Base-by-base conservation (phyloP, 2,888 invertebrate species). In the Eupithecia inturbata region DNA sequence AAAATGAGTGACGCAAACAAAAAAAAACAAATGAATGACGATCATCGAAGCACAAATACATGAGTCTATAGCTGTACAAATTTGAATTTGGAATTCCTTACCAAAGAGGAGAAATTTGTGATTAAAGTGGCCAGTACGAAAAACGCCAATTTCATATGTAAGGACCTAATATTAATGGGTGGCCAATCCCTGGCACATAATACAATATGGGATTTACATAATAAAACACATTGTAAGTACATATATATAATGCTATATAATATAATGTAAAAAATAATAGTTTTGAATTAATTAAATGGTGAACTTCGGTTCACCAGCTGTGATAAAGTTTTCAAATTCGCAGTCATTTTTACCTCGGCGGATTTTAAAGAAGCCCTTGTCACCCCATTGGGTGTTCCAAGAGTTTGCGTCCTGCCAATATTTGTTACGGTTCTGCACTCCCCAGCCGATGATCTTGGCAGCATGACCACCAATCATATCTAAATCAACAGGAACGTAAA, bases 351-450 rank as follows among this genome's bases (percentile, higher is more conserved):
- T 26, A 64, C 63, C 63, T 10, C 63, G 36, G 5, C 31, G 31
- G 3, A 64, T 64, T 33, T 64, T 64, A n/a, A 64, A 64, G 10
- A 64, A 64, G 31, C 63, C 63, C 9, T 64, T 14, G 33, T 60
- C 22, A 16, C 63, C 63, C 71, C 68, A 69, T 66, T 63, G 3
- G 41, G 28, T 49, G 41, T 67, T 28, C 33, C n/a, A 33, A 70
- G 69, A 69, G 90, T 92, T 19, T 90, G 78, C 0, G 89, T 88
- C 14, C 85, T 80, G 45, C 90, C 87, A 64, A 36, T 64, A 64
- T 19, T 64, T 64, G 12, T 10, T 31, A 16, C 39, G 26, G 14
- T 33, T 14, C n/a, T 64, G 26, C 28, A 33, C 33, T 41, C 67
- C 45, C 63, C 66, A 28, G 4, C 67, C 63, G 26, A 49, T 49